Conservation (phyloP, 1,140 invertebrate species). For the Colletes gigas region DNA sequence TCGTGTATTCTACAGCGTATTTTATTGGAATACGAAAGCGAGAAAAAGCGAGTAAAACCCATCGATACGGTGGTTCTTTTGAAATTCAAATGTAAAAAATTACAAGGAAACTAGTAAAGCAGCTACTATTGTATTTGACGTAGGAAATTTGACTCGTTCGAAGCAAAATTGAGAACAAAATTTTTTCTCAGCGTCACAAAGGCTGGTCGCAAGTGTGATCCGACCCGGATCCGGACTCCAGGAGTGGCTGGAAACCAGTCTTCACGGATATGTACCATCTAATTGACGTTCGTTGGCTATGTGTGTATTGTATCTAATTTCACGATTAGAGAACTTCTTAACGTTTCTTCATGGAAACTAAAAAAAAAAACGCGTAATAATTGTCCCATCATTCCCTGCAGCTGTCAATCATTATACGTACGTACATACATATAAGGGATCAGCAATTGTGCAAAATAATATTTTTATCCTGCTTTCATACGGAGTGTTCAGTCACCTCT, state of each 20-base stretch:
- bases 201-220: background rate
- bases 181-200: constrained; percentile 5
- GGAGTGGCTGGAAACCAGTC: constrained; percentile 18
- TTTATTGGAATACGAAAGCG: no score
- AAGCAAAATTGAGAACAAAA: constrained; percentile 1
- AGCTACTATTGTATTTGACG: no score
- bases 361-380: background rate
- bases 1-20: no score
- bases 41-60: no score
- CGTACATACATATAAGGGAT: no score
- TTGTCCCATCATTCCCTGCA: background rate
- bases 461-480: no score
- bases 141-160: background rate
- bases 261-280: constrained; percentile 21
- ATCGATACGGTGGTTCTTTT: no score
- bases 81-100: no score
- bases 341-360: background rate
- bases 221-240: constrained; percentile 28
- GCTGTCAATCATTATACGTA: no score
- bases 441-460: no score
- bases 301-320: constrained; percentile 32
- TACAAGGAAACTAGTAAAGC: no score
- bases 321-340: constrained; percentile 25
- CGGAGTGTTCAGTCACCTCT: no score
- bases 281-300: constrained; percentile 30